Conservation (phyloP, 1,140 invertebrate species). For the Bilobella aurantiaca region DNA sequence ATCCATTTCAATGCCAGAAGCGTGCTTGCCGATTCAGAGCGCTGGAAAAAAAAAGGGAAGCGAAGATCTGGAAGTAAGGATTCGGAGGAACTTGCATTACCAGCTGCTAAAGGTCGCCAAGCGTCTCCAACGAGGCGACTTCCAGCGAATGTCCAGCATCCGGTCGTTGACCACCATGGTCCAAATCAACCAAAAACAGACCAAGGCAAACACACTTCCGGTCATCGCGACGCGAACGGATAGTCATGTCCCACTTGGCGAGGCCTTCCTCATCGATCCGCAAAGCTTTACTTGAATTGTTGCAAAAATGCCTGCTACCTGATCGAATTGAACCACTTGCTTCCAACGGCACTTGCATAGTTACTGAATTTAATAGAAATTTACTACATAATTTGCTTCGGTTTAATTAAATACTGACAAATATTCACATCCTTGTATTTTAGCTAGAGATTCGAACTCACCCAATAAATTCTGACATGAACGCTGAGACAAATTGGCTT, state of each 20-base stretch:
- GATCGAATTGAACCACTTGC: background rate
- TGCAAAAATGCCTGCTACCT: background rate
- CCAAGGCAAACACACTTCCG: background rate
- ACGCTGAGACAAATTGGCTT: too few species aligned
- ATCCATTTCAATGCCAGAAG: too few species aligned
- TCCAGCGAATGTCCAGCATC: background rate
- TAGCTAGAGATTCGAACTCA: too few species aligned
- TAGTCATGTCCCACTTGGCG: constrained; percentile 6
- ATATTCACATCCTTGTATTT: too few species aligned
- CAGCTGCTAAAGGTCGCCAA: background rate
- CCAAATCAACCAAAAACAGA: background rate
- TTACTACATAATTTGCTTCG: too few species aligned
- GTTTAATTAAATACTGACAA: too few species aligned
- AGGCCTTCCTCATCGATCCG: constrained; percentile 57
- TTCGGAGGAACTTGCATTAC: background rate
- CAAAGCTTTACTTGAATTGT: constrained; percentile 38
- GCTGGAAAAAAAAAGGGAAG: too few species aligned
- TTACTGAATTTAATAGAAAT: background rate
- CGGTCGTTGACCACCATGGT: background rate
- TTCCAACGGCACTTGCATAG: background rate
- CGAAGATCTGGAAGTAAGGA: constrained; percentile 25
- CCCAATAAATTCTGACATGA: too few species aligned
- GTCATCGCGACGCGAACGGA: constrained; percentile 2
- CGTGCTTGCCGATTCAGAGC: too few species aligned
- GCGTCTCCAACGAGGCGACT: background rate